A percentile compares a stretch with the other conserved stretches of the same genome.
These are phyloP conservation scores for Cryptocheilus praepositus DNA, from an alignment of 2,888 invertebrate genomes.

Conservation along the genomic window DNA sequence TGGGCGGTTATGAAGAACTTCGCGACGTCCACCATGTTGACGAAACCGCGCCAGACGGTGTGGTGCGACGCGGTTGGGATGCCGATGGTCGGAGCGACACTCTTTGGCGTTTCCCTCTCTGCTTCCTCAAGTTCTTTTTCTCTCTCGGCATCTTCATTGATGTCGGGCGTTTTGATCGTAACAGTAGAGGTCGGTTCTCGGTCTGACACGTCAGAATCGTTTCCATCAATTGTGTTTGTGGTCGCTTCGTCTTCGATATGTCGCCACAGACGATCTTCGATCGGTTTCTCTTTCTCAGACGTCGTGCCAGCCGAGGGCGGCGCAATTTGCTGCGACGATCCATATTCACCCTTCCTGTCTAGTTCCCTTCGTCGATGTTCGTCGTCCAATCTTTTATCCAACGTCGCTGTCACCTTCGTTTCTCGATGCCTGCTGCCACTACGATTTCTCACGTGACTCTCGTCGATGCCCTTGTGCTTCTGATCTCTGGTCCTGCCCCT, in stretches of 20 bases:
- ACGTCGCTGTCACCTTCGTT: background rate
- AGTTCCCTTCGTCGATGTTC: conserved; percentile 47
- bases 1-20: conserved; percentile 90
- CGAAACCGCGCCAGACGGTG: conserved; percentile 87
- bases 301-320: background rate
- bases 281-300: conserved; percentile 63
- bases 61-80: conserved; percentile 34
- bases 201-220: conserved; percentile 76
- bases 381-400: conserved; percentile 49
- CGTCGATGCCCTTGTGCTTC: conserved; percentile 55
- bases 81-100: too few species aligned
- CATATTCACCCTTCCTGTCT: conserved; percentile 49
- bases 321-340: background rate
- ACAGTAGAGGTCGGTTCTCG: conserved; percentile 90
- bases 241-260: conserved; percentile 74
- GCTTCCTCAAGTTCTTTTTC: conserved; percentile 42
- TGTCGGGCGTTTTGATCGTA: conserved; percentile 79
- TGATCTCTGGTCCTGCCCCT: conserved; percentile 35
- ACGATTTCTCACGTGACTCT: conserved; percentile 46
- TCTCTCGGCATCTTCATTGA: conserved; percentile 68
- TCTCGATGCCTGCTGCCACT: conserved; percentile 38
- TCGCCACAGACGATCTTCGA: conserved; percentile 77
- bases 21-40: conserved; percentile 94
- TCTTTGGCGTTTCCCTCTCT: conserved; percentile 40
- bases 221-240: conserved; percentile 68